Evolutionary conservation across 2,113 vertebrate species (phyloP), one percentile per base, ranked within the genome.

Genomic region (Pygoscelis antarcticus): DNA sequence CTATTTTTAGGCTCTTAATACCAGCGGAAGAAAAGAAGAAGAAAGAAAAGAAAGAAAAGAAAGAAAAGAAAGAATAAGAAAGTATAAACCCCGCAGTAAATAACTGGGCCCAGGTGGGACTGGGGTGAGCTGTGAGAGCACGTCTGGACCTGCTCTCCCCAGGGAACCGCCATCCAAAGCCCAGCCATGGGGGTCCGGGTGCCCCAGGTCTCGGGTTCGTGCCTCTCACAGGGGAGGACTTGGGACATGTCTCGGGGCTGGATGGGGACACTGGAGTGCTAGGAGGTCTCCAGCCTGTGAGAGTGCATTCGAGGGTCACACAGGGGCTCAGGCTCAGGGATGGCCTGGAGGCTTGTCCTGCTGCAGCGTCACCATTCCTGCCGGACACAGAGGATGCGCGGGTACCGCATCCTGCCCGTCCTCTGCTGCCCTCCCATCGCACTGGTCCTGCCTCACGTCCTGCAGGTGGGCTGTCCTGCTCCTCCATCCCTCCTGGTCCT

Each of bases 1-100:
- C 36, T 96, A 34, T 81, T 92, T 91, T 96, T 80, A 96, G 94
- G 68, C 32, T 74, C 36, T 34, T 57, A 55, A 83, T 72, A 34
- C 27, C 12, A 40, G 68, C 20, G 14, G 30, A 76, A 83, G 49
- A 58, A 51, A 65, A 79, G 23, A 42, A 85, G 76, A 77, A 69
- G n/a, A 25, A 69, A 3, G 11, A 9, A 47, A 69, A 55, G 55
- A 26, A 47, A 34, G 17, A 85, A 79, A 77, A 69, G n/a, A 25
- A 69, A 3, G 11, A 9, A 47, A 69, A 55, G 55, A 26, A 47
- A 34, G 17, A 21, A 69, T 29, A 42, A 58, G 58, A 20, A 58
- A 61, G 12, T 52, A 25, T 26, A 79, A 57, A 22, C 16, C 51
- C 29, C 5, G 2, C 1, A 4, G 42, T 74, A 83, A 96, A 81